A percentile compares a stretch with the other conserved stretches of the same genome.
Conservation (phyloP, 1,140 invertebrate species). For the Listronotus bonariensis region DNA sequence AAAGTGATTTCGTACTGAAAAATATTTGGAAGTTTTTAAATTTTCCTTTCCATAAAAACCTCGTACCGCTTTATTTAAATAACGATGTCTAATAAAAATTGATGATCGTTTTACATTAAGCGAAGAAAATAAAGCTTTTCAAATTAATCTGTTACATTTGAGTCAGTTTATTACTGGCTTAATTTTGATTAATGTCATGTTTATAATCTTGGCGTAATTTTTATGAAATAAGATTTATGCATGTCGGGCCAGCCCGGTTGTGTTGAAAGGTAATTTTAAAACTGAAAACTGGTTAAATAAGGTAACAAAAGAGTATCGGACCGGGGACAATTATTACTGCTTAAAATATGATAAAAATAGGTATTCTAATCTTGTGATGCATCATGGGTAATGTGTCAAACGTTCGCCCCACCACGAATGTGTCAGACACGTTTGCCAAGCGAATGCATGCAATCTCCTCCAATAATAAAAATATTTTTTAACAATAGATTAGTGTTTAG, state of each 20-base stretch:
- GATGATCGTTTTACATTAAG: conserved; percentile 23
- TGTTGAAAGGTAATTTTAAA: conserved; percentile 2
- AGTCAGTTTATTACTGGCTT: conserved; percentile 34
- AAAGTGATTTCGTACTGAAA: too few species aligned
- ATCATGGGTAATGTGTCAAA: too few species aligned
- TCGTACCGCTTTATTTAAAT: conserved; percentile 20
- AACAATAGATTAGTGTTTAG: too few species aligned
- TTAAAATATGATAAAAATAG: too few species aligned
- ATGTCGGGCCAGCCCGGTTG: not conserved
- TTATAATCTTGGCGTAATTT: conserved; percentile 16
- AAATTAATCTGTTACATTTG: conserved; percentile 34
- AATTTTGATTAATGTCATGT: conserved; percentile 39
- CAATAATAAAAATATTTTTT: too few species aligned
- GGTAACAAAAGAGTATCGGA: not conserved
- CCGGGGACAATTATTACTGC: too few species aligned
- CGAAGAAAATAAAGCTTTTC: conserved; percentile 26
- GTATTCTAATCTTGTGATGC: too few species aligned
- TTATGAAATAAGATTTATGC: conserved; percentile 26
- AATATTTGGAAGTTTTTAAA: conserved; percentile 4
- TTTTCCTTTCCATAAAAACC: conserved; percentile 14
- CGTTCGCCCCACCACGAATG: too few species aligned
- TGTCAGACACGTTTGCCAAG: too few species aligned
- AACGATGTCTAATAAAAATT: conserved; percentile 39
- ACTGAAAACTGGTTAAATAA: conserved; percentile 16
- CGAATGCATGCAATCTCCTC: too few species aligned